phyloP scores from a whole-genome alignment of 2,888 invertebrate species.

The Noctuana brunneofusca region DNA sequence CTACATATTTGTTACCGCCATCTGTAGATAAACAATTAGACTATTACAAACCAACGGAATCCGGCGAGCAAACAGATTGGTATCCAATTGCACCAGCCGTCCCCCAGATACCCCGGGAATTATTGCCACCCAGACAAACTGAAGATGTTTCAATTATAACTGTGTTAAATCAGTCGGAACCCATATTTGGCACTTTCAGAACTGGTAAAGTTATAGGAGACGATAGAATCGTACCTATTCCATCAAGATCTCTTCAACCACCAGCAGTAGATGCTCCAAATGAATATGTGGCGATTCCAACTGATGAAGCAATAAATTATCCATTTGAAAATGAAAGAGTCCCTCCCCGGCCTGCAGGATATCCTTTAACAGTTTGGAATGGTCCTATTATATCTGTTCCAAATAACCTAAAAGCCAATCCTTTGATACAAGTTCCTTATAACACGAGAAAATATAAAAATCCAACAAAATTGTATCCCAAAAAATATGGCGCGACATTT shows the following conservation, averaged over 20 bases:
- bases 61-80: conserved; percentile 69
- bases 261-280: conserved; percentile 63
- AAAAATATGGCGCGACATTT: conserved; percentile 80
- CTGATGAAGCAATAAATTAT: conserved; percentile 3
- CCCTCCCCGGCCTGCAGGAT: background rate
- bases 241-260: conserved; percentile 63
- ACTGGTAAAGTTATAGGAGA: conserved; percentile 45
- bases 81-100: conserved; percentile 59
- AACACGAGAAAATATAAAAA: conserved; percentile 52
- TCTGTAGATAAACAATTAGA: conserved; percentile 51
- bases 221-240: conserved; percentile 49
- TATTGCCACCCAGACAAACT: conserved; percentile 40
- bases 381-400: conserved; percentile 23
- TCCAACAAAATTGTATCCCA: conserved; percentile 83
- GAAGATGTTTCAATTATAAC: conserved; percentile 40
- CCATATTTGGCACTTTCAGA: conserved; percentile 42
- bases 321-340: conserved; percentile 14
- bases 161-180: conserved; percentile 41
- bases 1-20: conserved; percentile 69
- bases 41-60: conserved; percentile 54
- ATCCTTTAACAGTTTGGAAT: conserved; percentile 19
- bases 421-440: conserved; percentile 52
- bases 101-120: background rate
- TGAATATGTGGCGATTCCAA: conserved; percentile 46
- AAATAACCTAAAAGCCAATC: conserved; percentile 45